These are phyloP conservation scores for Spatulosminthurus flaviceps DNA, from an alignment of 2,888 invertebrate species.

Conservation along the genomic window DNA sequence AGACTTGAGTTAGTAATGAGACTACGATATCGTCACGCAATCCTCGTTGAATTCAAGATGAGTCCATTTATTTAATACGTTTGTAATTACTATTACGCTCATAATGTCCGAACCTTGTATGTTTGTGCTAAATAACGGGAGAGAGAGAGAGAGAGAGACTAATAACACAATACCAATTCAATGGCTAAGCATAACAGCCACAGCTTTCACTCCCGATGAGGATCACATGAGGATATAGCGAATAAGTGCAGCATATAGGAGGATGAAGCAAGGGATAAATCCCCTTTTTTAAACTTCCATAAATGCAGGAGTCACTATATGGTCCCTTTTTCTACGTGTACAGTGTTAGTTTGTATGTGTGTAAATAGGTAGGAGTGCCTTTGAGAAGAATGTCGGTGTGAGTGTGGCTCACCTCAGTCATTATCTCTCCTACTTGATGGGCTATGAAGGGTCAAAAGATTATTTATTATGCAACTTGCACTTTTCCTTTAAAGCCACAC, in stretches of 20 bases:
- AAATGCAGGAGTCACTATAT: too few relatives aligned
- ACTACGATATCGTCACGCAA: slow-evolving; percentile 2
- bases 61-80: slow-evolving; percentile 14
- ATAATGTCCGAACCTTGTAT: slow-evolving; percentile 11
- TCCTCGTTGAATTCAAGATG: slow-evolving; percentile 9
- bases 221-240: neutral
- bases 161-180: slow-evolving; percentile 10
- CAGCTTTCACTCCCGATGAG: neutral
- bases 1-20: slow-evolving; percentile 5
- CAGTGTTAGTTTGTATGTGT: too few relatives aligned
- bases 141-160: too few relatives aligned
- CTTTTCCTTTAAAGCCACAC: neutral
- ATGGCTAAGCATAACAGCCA: neutral
- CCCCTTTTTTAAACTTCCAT: neutral
- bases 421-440: neutral
- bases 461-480: slow-evolving; percentile 18
- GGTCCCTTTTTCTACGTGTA: too few relatives aligned
- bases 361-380: too few relatives aligned
- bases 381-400: neutral
- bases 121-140: neutral
- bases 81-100: slow-evolving; percentile 11
- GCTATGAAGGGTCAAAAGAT: neutral
- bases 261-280: neutral
- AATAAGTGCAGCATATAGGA: too few relatives aligned
- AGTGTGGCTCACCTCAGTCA: neutral